Evolutionary conservation across 2,888 invertebrate genomes (phyloP).

Genomic region (Argyresthia goedartella): DNA sequence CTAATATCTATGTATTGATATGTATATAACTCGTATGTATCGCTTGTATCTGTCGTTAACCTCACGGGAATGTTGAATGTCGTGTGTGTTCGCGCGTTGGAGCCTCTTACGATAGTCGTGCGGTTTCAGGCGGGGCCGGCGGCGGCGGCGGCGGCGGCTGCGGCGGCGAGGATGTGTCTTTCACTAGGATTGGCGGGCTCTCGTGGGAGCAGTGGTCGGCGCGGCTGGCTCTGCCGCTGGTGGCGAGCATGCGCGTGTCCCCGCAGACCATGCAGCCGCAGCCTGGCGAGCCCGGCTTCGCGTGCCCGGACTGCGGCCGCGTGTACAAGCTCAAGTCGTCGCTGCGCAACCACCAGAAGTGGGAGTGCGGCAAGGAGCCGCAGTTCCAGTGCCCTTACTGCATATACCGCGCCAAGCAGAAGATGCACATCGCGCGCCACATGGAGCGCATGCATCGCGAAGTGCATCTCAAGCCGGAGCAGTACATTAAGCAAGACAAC

Average conservation of each 20-base stretch:
- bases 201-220: slow-evolving; percentile 83
- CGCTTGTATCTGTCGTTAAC: slow-evolving; percentile 56
- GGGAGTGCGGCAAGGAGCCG: slow-evolving; percentile 89
- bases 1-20: slow-evolving; percentile 23
- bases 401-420: slow-evolving; percentile 86
- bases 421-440: slow-evolving; percentile 87
- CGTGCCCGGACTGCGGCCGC: slow-evolving; percentile 86
- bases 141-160: slow-evolving; percentile 30
- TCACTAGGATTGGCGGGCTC: slow-evolving; percentile 76
- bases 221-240: slow-evolving; percentile 79
- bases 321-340: slow-evolving; percentile 90
- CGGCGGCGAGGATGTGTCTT: slow-evolving; percentile 79
- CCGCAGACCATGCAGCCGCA: slow-evolving; percentile 27
- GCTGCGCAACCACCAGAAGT: slow-evolving; percentile 85
- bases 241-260: slow-evolving; percentile 70
- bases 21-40: slow-evolving; percentile 48
- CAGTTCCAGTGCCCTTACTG: slow-evolving; percentile 87
- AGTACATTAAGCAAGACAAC: slow-evolving; percentile 62
- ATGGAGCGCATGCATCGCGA: slow-evolving; percentile 87
- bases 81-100: slow-evolving; percentile 16
- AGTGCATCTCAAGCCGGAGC: slow-evolving; percentile 64
- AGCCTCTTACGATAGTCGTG: slow-evolving; percentile 24
- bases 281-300: slow-evolving; percentile 73
- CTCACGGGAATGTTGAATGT: slow-evolving; percentile 44
- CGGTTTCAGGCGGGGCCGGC: slow-evolving; percentile 39